Conservation (phyloP, 2,888 invertebrate genomes). For the Scelioninae gen. 1 region DNA sequence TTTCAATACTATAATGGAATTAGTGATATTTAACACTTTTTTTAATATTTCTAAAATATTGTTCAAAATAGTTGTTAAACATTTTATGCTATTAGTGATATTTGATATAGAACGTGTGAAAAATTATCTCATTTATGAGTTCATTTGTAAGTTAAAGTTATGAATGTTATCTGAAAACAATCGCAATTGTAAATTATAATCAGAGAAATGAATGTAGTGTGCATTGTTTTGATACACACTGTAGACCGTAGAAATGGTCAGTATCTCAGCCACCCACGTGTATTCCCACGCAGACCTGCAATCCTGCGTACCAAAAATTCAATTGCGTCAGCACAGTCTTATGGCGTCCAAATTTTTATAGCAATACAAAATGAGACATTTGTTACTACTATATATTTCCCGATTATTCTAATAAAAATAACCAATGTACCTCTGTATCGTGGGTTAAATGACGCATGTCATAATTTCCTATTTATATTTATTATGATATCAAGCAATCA, state of each 20-base stretch:
- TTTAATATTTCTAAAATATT: background rate
- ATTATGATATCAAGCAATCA: slow-evolving; percentile 20
- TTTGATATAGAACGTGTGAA: slow-evolving; percentile 25
- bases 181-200: slow-evolving; percentile 54
- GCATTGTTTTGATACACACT: slow-evolving; percentile 48
- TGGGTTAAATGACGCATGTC: slow-evolving; percentile 20
- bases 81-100: too few relatives aligned
- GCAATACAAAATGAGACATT: slow-evolving; percentile 10
- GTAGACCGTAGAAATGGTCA: slow-evolving; percentile 62
- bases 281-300: slow-evolving; percentile 50
- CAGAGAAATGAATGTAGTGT: slow-evolving; percentile 34
- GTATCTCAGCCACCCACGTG: slow-evolving; percentile 34
- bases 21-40: too few relatives aligned
- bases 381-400: slow-evolving; percentile 9
- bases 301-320: slow-evolving; percentile 44
- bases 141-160: background rate
- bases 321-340: slow-evolving; percentile 31
- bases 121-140: background rate
- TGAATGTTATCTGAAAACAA: slow-evolving; percentile 38
- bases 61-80: background rate
- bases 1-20: too few relatives aligned
- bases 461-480: slow-evolving; percentile 26
- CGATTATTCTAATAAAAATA: slow-evolving; percentile 26
- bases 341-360: slow-evolving; percentile 1
- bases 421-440: slow-evolving; percentile 9